These are phyloP conservation scores for Drosophila pandora DNA, from an alignment of 1,140 invertebrate genomes.

Conservation along the genomic window DNA sequence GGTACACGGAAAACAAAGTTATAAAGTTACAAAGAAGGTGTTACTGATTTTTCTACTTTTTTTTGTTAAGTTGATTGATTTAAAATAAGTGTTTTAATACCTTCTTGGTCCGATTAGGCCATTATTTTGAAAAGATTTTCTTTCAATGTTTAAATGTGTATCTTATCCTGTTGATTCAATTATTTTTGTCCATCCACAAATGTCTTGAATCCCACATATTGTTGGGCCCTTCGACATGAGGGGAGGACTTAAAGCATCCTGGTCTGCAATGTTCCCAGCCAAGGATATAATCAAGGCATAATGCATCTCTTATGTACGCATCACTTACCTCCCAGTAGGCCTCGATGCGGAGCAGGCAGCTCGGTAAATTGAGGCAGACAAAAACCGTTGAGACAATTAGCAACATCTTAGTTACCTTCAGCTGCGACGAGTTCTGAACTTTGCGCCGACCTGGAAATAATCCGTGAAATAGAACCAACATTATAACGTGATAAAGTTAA, in stretches of 20 bases:
- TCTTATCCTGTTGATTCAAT: neutral
- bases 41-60: too few species aligned
- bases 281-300: neutral
- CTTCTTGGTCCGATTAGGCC: too few species aligned
- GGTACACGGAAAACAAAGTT: neutral
- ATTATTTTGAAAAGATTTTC: neutral
- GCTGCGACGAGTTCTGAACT: conserved; percentile 85
- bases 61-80: too few species aligned
- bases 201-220: neutral
- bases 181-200: neutral
- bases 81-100: too few species aligned
- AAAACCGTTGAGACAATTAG: conserved; percentile 92
- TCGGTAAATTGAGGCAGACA: conserved; percentile 91
- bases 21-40: too few species aligned
- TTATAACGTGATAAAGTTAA: conserved; percentile 17
- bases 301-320: neutral
- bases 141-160: neutral
- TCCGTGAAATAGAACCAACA: neutral
- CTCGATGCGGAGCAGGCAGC: conserved; percentile 87
- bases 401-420: conserved; percentile 92
- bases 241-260: neutral
- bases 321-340: conserved; percentile 86
- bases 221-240: neutral
- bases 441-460: conserved; percentile 65
- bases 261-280: neutral